Conservation (phyloP, 2,888 invertebrate genomes). For the Autographa gamma region DNA sequence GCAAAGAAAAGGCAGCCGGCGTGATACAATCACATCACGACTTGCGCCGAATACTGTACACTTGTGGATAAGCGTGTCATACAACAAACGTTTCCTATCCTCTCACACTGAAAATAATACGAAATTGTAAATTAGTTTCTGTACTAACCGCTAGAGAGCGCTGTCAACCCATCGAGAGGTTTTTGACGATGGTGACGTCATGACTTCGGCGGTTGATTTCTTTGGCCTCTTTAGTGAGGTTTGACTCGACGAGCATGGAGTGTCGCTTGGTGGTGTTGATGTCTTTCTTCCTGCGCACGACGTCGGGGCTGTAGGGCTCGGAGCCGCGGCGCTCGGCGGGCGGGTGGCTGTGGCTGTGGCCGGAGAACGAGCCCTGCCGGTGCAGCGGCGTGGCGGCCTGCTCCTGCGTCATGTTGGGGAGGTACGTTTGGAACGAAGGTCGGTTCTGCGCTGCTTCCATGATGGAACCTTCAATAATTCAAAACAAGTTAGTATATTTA, state of each 20-base stretch:
- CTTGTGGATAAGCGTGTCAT: conserved; percentile 30
- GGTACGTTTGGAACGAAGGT: conserved; percentile 86
- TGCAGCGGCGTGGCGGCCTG: conserved; percentile 70
- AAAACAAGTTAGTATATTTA: neutral
- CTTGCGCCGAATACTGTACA: conserved; percentile 38
- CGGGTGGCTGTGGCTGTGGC: conserved; percentile 63
- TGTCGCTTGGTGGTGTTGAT: conserved; percentile 77
- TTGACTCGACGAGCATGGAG: conserved; percentile 84
- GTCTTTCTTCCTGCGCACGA: conserved; percentile 81
- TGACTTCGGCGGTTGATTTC: conserved; percentile 83
- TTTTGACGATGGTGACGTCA: conserved; percentile 79
- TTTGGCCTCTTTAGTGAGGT: conserved; percentile 76
- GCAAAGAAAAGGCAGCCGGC: conserved; percentile 7
- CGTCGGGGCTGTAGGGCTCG: conserved; percentile 82
- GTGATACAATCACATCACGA: conserved; percentile 11
- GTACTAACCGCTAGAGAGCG: conserved; percentile 52
- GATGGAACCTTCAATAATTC: conserved; percentile 86
- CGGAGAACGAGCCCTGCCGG: conserved; percentile 75
- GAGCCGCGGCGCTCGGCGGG: conserved; percentile 79
- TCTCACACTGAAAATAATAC: conserved; percentile 50
- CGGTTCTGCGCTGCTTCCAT: conserved; percentile 92
- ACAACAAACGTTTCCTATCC: conserved; percentile 38
- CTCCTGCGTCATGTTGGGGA: conserved; percentile 76
- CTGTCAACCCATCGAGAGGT: conserved; percentile 85
- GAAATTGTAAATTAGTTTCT: conserved; percentile 44